These are phyloP conservation scores for Sebastes iracundus DNA, from an alignment of 2,797 vertebrate species.

Conservation along the genomic window DNA sequence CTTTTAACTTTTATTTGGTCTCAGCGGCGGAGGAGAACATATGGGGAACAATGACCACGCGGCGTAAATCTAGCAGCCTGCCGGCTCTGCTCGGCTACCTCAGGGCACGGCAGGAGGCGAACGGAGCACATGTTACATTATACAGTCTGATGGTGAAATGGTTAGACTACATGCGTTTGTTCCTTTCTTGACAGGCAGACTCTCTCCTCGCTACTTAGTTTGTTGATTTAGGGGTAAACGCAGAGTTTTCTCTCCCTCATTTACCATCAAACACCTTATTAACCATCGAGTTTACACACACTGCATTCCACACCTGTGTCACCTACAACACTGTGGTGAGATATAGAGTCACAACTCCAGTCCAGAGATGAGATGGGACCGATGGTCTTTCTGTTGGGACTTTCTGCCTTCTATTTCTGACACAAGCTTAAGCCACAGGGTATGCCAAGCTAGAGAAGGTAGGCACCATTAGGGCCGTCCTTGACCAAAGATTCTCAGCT, in stretches of 20 bases:
- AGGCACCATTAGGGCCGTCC: conserved; percentile 21
- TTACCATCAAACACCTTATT: background rate
- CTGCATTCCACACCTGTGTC: background rate
- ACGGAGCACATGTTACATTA: background rate
- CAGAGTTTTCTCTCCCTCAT: fast-evolving
- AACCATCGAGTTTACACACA: too few species aligned
- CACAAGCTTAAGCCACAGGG: background rate
- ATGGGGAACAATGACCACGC: conserved; percentile 63
- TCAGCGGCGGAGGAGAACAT: conserved; percentile 60
- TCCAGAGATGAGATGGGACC: background rate
- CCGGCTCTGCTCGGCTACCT: conserved; percentile 19
- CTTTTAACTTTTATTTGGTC: conserved; percentile 84
- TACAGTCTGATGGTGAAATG: background rate
- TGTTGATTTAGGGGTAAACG: background rate
- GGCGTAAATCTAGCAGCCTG: conserved; percentile 55
- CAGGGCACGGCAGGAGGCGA: background rate
- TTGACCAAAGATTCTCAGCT: too few species aligned
- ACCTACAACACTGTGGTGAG: background rate
- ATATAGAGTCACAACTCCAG: background rate
- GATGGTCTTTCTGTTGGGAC: background rate
- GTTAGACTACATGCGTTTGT: background rate
- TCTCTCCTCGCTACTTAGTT: background rate
- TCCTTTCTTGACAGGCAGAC: background rate
- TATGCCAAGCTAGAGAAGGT: background rate
- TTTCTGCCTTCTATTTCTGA: background rate